Conservation (phyloP, 1,140 invertebrate genomes). For the Drosophila oshimai region DNA sequence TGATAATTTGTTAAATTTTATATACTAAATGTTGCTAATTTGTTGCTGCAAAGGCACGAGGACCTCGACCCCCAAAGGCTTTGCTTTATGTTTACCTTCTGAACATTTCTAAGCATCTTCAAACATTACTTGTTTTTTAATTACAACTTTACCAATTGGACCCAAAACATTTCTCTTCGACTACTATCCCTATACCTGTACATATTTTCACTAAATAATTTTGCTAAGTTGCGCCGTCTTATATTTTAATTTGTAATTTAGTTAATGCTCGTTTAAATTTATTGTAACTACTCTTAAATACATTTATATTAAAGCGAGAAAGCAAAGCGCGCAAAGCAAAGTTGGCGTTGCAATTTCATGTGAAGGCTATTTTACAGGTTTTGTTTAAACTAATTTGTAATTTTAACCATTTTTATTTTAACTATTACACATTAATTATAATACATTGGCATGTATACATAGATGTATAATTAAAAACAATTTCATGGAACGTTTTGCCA, state of each 20-base stretch:
- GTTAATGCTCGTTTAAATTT: conserved; percentile 52
- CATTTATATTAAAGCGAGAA: conserved; percentile 55
- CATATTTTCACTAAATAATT: conserved; percentile 40
- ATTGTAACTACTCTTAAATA: conserved; percentile 45
- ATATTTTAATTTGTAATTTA: conserved; percentile 56
- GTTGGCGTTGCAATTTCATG: conserved; percentile 61
- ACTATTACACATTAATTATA: conserved; percentile 26
- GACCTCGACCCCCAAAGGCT: conserved; percentile 24
- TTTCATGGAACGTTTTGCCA: conserved; percentile 23
- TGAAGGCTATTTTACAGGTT: conserved; percentile 82
- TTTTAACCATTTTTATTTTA: conserved; percentile 52
- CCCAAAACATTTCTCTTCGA: conserved; percentile 12
- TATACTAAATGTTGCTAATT: conserved; percentile 67
- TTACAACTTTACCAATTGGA: not conserved
- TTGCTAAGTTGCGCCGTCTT: conserved; percentile 30
- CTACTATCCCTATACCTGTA: conserved; percentile 41
- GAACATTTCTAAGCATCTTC: conserved; percentile 5
- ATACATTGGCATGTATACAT: conserved; percentile 25
- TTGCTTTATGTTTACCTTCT: conserved; percentile 29
- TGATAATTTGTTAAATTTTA: conserved; percentile 81
- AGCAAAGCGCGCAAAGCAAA: conserved; percentile 55
- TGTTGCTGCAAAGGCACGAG: conserved; percentile 48
- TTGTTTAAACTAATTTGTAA: conserved; percentile 77
- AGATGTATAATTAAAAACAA: conserved; percentile 34
- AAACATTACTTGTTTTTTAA: conserved; percentile 7